Base-by-base conservation (phyloP, 1,140 invertebrate genomes). In the Apolygus lucorum region DNA sequence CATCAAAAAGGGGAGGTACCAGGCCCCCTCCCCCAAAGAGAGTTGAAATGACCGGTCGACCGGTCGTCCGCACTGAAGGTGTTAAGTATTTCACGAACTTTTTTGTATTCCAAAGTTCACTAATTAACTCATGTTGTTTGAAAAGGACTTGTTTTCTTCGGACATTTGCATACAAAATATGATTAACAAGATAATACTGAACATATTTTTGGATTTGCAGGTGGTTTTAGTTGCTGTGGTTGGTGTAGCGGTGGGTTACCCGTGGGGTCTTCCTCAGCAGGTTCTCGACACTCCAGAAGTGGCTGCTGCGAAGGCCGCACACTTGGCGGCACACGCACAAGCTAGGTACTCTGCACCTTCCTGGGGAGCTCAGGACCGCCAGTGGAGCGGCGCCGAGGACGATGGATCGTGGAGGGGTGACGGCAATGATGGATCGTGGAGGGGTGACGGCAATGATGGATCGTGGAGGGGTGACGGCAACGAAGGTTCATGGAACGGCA, bases 261-360 rank as follows among this genome's bases (percentile, higher is more conserved):
- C 62, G 13, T 71, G 68, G 67, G 71, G 68, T 2, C 72, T 76
- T 42, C 76, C 77, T 11, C 77, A 77, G 17, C 73, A 52, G 49
- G 74, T 74, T 42, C 64, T 28, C 22, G 67, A 70, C 52, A 69
- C 71, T 21, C 71, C 68, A 8, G 71, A 70, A 14, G 71, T 72
- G 24, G 73, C 71, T 25, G 71, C 67, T 24, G 73, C 73, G 62
- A 76, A 74, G 70, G 28, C 52, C 67, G 73, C 64, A 66, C 74
- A 67, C 54, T 54, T 66, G 66, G 70, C 69, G 54, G 74, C 28
- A 11, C 68, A 63, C 66, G 67, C 67, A 14, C 24, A 52, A 11
- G 70, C 70, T 17, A 22, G 54, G 22, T 59, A 59, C 80, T 80
- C 72, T 72, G 49, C 42, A 25, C 21, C 24, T 52, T 2, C 24